Conservation (phyloP, 2,888 invertebrate species). For the Nephrotoma appendiculata region DNA sequence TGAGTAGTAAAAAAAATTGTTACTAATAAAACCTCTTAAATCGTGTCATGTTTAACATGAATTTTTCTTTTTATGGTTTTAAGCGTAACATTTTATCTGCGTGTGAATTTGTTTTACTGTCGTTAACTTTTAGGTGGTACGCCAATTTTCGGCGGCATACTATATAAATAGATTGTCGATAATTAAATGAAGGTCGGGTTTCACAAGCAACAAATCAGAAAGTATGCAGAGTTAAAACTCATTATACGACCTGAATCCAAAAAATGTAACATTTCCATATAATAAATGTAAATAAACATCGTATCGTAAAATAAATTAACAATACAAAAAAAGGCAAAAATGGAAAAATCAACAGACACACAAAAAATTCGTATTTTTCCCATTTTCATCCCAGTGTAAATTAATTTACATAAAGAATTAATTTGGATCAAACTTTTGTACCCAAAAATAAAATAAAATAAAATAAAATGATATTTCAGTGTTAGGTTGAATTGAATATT, state of each 20-base stretch:
- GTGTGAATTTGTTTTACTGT: not conserved
- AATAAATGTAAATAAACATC: not conserved
- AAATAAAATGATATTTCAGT: not conserved
- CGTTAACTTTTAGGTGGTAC: not conserved
- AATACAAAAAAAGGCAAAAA: not conserved
- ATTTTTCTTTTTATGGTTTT: not conserved
- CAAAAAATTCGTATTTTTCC: not conserved
- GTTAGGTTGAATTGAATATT: not conserved
- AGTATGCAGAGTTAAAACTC: not conserved
- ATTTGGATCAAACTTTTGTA: not conserved
- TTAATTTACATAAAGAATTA: not conserved
- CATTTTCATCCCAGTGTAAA: not conserved
- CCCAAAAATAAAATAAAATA: not conserved
- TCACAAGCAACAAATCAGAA: not conserved
- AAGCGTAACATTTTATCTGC: not conserved
- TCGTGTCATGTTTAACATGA: not conserved
- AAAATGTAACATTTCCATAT: not conserved
- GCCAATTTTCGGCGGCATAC: not conserved
- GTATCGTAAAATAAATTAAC: not conserved
- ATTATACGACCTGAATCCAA: not conserved
- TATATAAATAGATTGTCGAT: not conserved
- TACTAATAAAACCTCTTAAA: not conserved
- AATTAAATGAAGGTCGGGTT: not conserved
- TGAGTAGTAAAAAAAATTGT: not conserved
- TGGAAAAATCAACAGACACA: not conserved